Percentiles rank a stretch among this genome's conserved stretches.
Conservation (phyloP, 2,113 vertebrate species). For the Phoenicopterus ruber region DNA sequence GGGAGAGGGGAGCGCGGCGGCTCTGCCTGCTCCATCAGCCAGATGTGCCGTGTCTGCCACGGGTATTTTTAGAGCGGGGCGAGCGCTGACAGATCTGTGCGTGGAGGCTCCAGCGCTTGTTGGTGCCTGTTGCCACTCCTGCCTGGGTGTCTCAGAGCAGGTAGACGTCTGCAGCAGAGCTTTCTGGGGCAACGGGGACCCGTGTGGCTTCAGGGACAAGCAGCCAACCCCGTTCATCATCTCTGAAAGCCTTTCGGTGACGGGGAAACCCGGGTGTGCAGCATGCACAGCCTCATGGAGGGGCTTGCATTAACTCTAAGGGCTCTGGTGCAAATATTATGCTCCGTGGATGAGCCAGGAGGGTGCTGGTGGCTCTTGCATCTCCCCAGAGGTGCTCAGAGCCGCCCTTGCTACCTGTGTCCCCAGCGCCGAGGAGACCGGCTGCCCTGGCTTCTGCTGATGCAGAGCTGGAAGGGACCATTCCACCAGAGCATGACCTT, state of each 20-base stretch:
- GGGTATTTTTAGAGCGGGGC: not conserved
- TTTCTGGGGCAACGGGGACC: not conserved
- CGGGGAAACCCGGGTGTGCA: not conserved
- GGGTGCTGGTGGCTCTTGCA: not conserved
- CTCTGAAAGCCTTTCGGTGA: not conserved
- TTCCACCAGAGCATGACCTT: not conserved
- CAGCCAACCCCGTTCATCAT: rapidly evolving
- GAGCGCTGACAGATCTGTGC: not conserved
- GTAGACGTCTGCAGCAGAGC: not conserved
- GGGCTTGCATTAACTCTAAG: not conserved
- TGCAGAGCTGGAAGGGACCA: not conserved
- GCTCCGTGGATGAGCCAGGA: not conserved
- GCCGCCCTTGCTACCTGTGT: rapidly evolving
- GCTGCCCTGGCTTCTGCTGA: not conserved
- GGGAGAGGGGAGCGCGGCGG: not conserved
- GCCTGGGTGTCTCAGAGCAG: not conserved
- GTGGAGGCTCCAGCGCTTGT: not conserved
- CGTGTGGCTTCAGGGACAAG: not conserved
- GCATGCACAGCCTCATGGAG: rapidly evolving
- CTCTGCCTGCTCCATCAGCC: not conserved
- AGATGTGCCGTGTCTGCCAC: not conserved
- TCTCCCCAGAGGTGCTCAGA: not conserved
- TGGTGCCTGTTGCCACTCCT: not conserved
- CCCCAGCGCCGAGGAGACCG: rapidly evolving
- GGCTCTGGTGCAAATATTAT: not conserved